Conservation (phyloP, 92 coral and sea anemone species). For the Zoanthus sociatus region DNA sequence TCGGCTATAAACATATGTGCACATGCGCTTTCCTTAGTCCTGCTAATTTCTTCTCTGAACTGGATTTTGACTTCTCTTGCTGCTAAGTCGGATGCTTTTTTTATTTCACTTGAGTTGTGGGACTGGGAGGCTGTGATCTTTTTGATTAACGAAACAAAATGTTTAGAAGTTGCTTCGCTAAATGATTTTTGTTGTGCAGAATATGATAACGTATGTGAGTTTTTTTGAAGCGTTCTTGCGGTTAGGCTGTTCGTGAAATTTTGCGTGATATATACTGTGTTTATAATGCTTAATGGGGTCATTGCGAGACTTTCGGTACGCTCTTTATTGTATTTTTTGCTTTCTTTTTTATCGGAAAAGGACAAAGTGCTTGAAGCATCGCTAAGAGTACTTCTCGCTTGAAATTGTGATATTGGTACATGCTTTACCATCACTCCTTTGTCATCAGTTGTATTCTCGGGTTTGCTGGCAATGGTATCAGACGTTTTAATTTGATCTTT, state of each 20-base stretch:
- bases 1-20: conserved; percentile 71
- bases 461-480: not conserved
- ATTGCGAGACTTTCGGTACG: not conserved
- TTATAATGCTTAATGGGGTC: not conserved
- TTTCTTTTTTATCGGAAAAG: not conserved
- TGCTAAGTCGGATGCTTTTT: not conserved
- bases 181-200: not conserved
- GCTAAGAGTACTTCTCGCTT: not conserved
- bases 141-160: not conserved
- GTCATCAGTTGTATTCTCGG: not conserved
- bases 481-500: not conserved
- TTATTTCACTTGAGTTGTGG: not conserved
- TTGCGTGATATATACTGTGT: not conserved
- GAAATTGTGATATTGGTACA: not conserved
- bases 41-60: conserved; percentile 48
- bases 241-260: not conserved
- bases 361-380: not conserved
- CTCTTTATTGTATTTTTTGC: not conserved
- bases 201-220: not conserved
- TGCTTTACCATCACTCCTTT: not conserved
- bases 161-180: not conserved
- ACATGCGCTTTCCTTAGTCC: conserved; percentile 65
- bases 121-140: not conserved
- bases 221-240: not conserved
- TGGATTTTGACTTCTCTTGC: conserved; percentile 31